A percentile compares a stretch with the other conserved stretches of the same genome.
These are phyloP conservation scores for Syritta pipiens DNA, from an alignment of 2,888 invertebrate species.

Conservation along the genomic window DNA sequence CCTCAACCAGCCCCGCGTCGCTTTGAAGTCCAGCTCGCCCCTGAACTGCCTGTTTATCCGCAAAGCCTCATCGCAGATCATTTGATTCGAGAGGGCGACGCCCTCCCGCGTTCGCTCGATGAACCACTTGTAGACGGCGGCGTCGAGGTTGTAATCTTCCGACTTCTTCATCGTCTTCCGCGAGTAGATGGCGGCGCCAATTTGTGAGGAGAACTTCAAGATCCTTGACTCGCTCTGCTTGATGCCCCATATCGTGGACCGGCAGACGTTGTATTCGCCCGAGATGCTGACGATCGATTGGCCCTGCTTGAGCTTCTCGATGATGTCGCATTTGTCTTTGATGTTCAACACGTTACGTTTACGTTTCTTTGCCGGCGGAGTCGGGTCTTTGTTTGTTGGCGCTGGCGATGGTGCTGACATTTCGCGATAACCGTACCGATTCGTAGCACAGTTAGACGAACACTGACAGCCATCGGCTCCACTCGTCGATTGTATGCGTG, in stretches of 20 bases:
- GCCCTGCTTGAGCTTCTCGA: slow-evolving; percentile 20
- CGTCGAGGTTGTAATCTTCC: slow-evolving; percentile 10
- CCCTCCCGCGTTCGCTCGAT: not conserved
- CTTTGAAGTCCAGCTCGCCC: not conserved
- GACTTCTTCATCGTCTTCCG: slow-evolving; percentile 26
- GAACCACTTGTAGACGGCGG: slow-evolving; percentile 19
- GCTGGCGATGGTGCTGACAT: not conserved
- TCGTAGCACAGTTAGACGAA: slow-evolving; percentile 17
- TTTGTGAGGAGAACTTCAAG: slow-evolving; percentile 18
- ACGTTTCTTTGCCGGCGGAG: slow-evolving; percentile 2
- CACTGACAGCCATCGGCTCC: slow-evolving; percentile 11
- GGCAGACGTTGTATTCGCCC: slow-evolving; percentile 20
- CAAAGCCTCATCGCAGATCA: slow-evolving; percentile 22
- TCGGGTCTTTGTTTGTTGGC: not conserved
- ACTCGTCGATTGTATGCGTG: not conserved
- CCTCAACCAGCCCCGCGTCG: slow-evolving; percentile 19
- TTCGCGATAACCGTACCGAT: slow-evolving; percentile 4
- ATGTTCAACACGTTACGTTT: slow-evolving; percentile 26
- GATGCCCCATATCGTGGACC: slow-evolving; percentile 28
- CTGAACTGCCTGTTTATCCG: slow-evolving; percentile 3
- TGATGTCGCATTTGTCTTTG: slow-evolving; percentile 43
- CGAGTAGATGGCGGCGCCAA: slow-evolving; percentile 1
- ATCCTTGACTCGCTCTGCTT: slow-evolving; percentile 20
- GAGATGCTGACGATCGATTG: not conserved
- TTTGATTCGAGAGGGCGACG: slow-evolving; percentile 9